These are phyloP conservation scores for Enteromius anoplus DNA, from an alignment of 2,797 vertebrate species.

Conservation along the genomic window DNA sequence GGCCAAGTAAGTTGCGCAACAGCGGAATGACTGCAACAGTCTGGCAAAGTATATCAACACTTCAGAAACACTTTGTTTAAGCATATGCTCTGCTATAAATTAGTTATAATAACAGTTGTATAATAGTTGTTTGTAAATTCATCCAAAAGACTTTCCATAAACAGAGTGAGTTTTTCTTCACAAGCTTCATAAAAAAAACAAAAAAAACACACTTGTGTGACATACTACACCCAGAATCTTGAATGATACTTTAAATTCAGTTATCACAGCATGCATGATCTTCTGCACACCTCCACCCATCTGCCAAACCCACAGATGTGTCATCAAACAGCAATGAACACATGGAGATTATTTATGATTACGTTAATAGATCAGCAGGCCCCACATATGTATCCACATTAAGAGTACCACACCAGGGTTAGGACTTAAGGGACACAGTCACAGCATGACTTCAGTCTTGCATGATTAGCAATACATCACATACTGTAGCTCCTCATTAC, in stretches of 20 bases:
- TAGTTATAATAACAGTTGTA: too few species aligned
- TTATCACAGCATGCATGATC: background rate
- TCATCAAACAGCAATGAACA: slow-evolving; percentile 20
- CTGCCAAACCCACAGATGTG: background rate
- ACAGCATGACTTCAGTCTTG: background rate
- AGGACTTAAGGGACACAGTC: background rate
- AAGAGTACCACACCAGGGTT: background rate
- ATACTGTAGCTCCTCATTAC: background rate
- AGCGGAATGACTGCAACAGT: slow-evolving; percentile 15
- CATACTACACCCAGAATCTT: background rate
- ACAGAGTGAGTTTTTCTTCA: background rate
- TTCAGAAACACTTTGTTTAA: background rate
- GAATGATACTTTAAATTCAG: slow-evolving; percentile 16
- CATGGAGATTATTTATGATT: slow-evolving; percentile 6
- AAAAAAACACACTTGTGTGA: background rate
- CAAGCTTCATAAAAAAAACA: background rate
- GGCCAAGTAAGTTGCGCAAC: slow-evolving; percentile 46
- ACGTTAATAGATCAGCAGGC: slow-evolving; percentile 38
- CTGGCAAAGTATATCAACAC: slow-evolving; percentile 32
- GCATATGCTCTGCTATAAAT: background rate
- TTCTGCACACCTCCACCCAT: background rate
- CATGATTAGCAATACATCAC: slow-evolving; percentile 4
- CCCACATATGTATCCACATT: slow-evolving; percentile 2
- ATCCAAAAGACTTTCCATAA: background rate
- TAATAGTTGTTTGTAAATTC: background rate